A percentile compares a stretch with the other conserved stretches of the same genome.
These are phyloP conservation scores for Saturnia pavonia DNA, from an alignment of 2,888 invertebrate species.

Conservation along the genomic window DNA sequence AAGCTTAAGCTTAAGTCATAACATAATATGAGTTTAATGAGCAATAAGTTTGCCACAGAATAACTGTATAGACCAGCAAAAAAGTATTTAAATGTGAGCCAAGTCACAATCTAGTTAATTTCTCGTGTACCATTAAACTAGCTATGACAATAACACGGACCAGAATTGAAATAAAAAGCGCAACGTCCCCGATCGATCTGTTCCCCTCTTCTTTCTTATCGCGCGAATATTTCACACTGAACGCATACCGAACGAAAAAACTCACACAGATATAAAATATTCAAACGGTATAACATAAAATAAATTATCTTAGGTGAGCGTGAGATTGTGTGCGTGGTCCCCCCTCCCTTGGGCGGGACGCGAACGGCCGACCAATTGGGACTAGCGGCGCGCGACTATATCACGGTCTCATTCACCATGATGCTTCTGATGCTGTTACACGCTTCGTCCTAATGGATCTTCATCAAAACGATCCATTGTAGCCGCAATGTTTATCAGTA, in stretches of 20 bases:
- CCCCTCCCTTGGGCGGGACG: conserved; percentile 78
- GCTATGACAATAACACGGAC: conserved; percentile 59
- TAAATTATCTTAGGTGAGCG: conserved; percentile 81
- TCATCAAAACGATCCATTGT: neutral
- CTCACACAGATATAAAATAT: conserved; percentile 82
- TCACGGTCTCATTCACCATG: neutral
- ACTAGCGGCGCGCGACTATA: conserved; percentile 79
- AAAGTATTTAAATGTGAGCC: neutral
- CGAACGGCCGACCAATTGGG: conserved; percentile 76
- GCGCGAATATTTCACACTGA: conserved; percentile 82
- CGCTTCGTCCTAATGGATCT: neutral
- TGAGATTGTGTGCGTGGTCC: conserved; percentile 70
- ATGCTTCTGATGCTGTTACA: conserved; percentile 9
- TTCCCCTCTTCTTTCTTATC: conserved; percentile 81
- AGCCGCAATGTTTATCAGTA: neutral
- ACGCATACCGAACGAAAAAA: conserved; percentile 80
- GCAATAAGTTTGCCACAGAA: neutral
- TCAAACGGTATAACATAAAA: conserved; percentile 82
- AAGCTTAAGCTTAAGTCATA: neutral
- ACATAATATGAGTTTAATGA: neutral
- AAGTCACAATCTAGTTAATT: neutral
- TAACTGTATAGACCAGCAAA: neutral
- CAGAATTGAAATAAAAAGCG: conserved; percentile 75
- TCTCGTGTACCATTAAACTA: conserved; percentile 53
- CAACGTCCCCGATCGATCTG: conserved; percentile 79